Base-by-base conservation (phyloP, 2,888 invertebrate species). In the Pyralis farinalis region DNA sequence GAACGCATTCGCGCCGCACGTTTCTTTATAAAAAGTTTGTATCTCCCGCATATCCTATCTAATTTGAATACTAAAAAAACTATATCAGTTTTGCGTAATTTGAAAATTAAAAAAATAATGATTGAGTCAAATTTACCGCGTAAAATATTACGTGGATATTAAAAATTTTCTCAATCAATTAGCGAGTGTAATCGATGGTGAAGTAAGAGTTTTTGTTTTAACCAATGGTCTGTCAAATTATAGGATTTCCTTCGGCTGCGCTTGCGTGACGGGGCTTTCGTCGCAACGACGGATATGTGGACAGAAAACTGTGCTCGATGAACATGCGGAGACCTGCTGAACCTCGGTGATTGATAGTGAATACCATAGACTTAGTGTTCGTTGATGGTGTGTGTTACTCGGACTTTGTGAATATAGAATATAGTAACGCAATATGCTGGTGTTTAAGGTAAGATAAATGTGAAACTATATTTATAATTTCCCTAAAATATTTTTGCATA, bases 161-260 rank as follows among this genome's bases (percentile, higher is more conserved):
- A 49, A 51, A 40, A 42, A 44, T 44, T 49, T 37, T 37, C 41
- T 48, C 47, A 47, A 37, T 52, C 71, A 67, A 80, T 84, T 81
- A 83, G 45, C 54, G 37, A 37, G 77, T 71, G 72, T 63, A 78
- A 69, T 75, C 71, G 71, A 51, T 56, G 51, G 71, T 74, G 65
- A 63, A 73, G 71, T 63, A 68, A 64, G 58, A n/a, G 58, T 72
- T 73, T 75, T 68, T 65, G 68, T 73, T 73, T 71, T 78, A 81
- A 81, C 63, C 53, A 63, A 57, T 66, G 68, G 68, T 76, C 74
- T 75, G 58, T 76, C 46, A 70, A 84, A 86, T 88, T 88, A 74
- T 83, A 88, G 88, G 84, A 58, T 80, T 83, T 82, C 80, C 68
- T 74, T 63, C 56, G 69, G 71, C 70, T 68, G 61, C 75, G 71